Evolutionary conservation across 2,113 vertebrate genomes (phyloP).

Genomic region (Grus americana): DNA sequence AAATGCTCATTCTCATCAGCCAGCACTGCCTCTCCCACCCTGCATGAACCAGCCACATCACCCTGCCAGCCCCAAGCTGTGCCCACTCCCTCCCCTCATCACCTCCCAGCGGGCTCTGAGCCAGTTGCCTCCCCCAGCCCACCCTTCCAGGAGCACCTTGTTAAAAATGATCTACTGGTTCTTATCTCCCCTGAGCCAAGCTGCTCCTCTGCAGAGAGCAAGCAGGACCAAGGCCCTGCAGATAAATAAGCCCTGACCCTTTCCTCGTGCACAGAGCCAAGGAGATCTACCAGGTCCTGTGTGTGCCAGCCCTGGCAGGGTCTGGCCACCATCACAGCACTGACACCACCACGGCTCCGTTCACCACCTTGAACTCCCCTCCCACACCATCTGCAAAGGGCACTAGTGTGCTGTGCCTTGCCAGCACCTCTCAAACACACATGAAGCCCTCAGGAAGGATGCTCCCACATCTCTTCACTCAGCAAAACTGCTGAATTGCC

Average conservation of each 20-base stretch:
- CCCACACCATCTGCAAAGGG: not conserved
- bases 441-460: not conserved
- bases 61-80: not conserved
- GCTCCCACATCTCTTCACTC: not conserved
- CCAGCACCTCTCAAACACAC: not conserved
- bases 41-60: not conserved
- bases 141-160: not conserved
- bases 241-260: not conserved
- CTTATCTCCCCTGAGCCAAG: not conserved
- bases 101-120: accelerated
- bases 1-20: not conserved
- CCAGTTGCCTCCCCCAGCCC: not conserved
- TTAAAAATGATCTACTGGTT: slow-evolving; percentile 34
- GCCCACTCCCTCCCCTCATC: not conserved
- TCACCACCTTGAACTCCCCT: not conserved
- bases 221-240: not conserved
- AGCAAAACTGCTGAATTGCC: not conserved
- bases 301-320: not conserved
- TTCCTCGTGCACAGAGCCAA: not conserved
- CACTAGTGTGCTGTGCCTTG: accelerated
- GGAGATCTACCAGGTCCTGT: not conserved
- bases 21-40: not conserved
- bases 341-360: not conserved
- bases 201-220: not conserved
- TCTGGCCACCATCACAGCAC: not conserved